phyloP scores from a whole-genome alignment of 2,797 vertebrate species.

The Takifugu rubripes region DNA sequence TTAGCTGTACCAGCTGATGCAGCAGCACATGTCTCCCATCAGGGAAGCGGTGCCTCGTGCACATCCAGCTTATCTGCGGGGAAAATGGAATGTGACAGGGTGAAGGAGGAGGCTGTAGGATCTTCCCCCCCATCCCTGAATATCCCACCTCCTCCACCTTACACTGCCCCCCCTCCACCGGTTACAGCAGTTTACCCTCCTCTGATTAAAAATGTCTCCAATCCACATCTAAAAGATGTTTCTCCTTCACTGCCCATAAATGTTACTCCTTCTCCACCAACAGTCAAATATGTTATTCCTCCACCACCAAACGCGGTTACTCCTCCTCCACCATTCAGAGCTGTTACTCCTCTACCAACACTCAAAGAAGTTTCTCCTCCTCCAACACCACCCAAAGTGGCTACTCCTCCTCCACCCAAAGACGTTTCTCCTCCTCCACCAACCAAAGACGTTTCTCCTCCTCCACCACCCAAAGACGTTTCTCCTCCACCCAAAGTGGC shows the following conservation, averaged over 20 bases:
- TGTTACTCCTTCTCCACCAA: not conserved
- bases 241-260: slow-evolving; percentile 6
- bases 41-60: not conserved
- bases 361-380: not conserved
- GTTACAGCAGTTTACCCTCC: slow-evolving; percentile 7
- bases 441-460: not conserved
- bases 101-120: slow-evolving; percentile 14
- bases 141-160: slow-evolving; percentile 62
- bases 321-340: not conserved
- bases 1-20: slow-evolving; percentile 24
- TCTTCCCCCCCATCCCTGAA: slow-evolving; percentile 2
- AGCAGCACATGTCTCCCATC: slow-evolving; percentile 9
- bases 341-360: not conserved
- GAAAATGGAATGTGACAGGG: slow-evolving; percentile 6
- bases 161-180: slow-evolving; percentile 53
- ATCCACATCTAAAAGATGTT: slow-evolving; percentile 19
- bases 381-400: not conserved
- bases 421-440: not conserved
- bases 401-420: not conserved
- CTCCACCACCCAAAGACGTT: slow-evolving; percentile 1
- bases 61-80: slow-evolving; percentile 10
- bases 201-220: slow-evolving; percentile 5
- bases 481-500: not conserved
- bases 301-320: not conserved
- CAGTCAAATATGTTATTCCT: not conserved